Evolutionary conservation across 2,888 invertebrate species (phyloP), one percentile per base, ranked within the genome.

Genomic region (Monoplex corrugatus): DNA sequence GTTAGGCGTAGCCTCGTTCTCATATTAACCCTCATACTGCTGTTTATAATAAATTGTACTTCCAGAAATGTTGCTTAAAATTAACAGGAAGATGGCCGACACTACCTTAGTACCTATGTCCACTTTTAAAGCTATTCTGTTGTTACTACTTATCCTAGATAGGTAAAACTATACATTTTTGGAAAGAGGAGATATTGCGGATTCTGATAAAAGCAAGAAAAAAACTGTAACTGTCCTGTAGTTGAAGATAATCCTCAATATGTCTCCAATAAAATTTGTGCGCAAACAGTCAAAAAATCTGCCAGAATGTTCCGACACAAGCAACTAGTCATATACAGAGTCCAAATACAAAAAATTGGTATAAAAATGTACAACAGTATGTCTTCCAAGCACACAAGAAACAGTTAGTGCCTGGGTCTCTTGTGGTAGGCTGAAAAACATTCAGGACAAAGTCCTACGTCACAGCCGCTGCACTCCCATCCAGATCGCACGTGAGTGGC

Each of bases 391-490:
- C 35, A 3, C 35, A 8, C 6, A 35, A 35, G 35, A 40, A 16
- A 43, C 28, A 43, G 28, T 28, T 43, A 80, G 43, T 28, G 43
- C 44, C 80, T 80, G 16, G 40, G 43, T 35, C 82, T 83, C 82
- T 16, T 83, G 45, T 83, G 82, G 82, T 83, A 32, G 32, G 1
- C 6, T 19, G 82, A 28, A 83, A 83, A 83, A 32, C 82, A 83
- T 32, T 19, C 82, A 32, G 82, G 82, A 45, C 82, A 83, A 32
- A 83, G 44, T 2, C 82, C 82, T 16, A 83, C 45, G 40, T 83
- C 45, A 83, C 82, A 83, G 13, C n/a, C 82, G 32, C 13, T 5
- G 23, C 82, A 83, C 32, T 32, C 45, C 44, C 44, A 83, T 10
- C 32, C n/a, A 16, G 82, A 45, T 5, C 82, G n/a, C 2, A 83